These are phyloP conservation scores for Uromys caudimaculatus DNA, from an alignment of 2,797 vertebrate genomes.

Conservation along the genomic window DNA sequence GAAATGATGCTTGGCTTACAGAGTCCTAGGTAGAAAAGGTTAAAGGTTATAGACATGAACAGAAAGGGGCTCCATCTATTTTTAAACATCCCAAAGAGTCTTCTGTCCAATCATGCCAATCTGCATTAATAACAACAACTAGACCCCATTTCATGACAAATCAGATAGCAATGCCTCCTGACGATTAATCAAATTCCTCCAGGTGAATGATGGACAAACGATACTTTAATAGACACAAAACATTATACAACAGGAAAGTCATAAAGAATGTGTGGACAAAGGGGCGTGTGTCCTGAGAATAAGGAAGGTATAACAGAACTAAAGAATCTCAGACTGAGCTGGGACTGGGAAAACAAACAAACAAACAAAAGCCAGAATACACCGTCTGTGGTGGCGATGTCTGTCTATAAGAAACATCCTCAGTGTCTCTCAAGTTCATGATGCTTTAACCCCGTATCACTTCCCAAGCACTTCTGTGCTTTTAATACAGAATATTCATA, in stretches of 20 bases:
- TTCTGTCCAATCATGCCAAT: slow-evolving; percentile 8
- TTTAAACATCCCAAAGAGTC: background rate
- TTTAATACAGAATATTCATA: slow-evolving; percentile 48
- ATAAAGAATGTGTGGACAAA: background rate
- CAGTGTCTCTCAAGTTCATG: slow-evolving; percentile 20
- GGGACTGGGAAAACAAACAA: background rate
- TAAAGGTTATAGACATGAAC: background rate
- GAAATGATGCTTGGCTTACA: background rate
- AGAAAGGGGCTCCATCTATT: background rate
- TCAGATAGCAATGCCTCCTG: background rate
- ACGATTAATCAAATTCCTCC: slow-evolving; percentile 40
- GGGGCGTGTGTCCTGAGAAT: background rate
- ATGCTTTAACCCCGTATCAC: background rate
- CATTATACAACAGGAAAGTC: slow-evolving; percentile 11
- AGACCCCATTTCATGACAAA: background rate
- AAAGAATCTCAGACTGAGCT: background rate
- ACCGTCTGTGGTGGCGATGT: background rate
- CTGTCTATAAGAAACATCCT: background rate
- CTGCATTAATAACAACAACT: background rate
- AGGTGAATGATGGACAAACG: background rate
- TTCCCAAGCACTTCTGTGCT: slow-evolving; percentile 27
- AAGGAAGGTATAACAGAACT: background rate
- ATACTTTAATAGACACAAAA: background rate
- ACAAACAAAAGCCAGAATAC: background rate
- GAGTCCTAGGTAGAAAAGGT: background rate